Base-by-base conservation (phyloP, 2,888 invertebrate species). In the Azorinus chamasolen region DNA sequence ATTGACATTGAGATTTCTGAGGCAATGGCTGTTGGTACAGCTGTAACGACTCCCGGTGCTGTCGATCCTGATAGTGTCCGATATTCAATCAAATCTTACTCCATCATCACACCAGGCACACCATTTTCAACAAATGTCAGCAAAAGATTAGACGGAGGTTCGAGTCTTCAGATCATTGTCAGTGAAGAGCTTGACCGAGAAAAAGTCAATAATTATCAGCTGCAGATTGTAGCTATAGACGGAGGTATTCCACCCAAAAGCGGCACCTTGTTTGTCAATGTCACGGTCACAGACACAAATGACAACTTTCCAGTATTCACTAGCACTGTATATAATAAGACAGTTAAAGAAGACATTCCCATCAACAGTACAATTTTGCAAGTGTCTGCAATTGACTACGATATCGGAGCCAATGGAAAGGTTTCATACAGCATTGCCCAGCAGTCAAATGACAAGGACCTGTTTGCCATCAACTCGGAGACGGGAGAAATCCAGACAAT, bases 371-470 rank as follows among this genome's bases (percentile, higher is more conserved):
- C 87, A 5, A 80, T 90, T 45, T 59, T 88, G 32, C 83, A 83
- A n/a, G 96, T 98, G 0, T 95, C 95, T n/a, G 98, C 98, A 0
- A 95, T 95, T 6, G 98, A 99, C 91, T 95, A 95, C 37, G 98
- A 98, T 90, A 95, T 96, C 79, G 98, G 97, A 4, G 95, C 95
- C 5, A 98, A 98, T 91, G 96, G 94, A 1, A 92, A 93, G 64
- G 91, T 95, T n/a, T 86, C 89, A n/a, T 94, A 94, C 87, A 85
- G 85, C 32, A 63, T 83, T 5, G 78, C 83, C 6, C 77, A 81
- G 43, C 85, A 86, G 50, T 70, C 76, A 4, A 77, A 83, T 18
- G 83, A 87, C 20, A 61, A 79, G 43, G 70, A 80, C 16, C 57
- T 87, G 65, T 90, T 90, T 55, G 37, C 77, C 14, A 73, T 90